A percentile compares a stretch with the other conserved stretches of the same genome.
These are phyloP conservation scores for Metopia argyrocephala DNA, from an alignment of 2,888 invertebrate genomes.

Conservation along the genomic window DNA sequence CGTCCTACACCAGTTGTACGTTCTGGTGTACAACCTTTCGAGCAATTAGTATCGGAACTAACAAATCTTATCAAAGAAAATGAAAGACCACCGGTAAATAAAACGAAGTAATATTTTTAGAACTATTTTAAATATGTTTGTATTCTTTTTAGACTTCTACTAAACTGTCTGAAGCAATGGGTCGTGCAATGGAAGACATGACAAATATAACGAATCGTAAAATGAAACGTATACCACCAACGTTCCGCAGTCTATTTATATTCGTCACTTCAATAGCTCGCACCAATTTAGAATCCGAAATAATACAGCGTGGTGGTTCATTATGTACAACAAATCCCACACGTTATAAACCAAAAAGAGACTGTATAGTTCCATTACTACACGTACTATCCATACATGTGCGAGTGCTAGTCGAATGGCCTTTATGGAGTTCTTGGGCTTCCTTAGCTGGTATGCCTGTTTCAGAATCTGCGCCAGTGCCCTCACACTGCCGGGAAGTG, in stretches of 20 bases:
- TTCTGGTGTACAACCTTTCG: slow-evolving; percentile 79
- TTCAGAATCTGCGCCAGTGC: slow-evolving; percentile 74
- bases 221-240: slow-evolving; percentile 83
- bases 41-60: slow-evolving; percentile 78
- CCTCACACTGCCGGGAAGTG: slow-evolving; percentile 77
- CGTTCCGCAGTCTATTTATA: slow-evolving; percentile 88
- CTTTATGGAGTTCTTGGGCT: slow-evolving; percentile 80
- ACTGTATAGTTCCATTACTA: slow-evolving; percentile 91
- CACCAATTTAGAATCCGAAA: slow-evolving; percentile 94
- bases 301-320: slow-evolving; percentile 93
- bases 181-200: slow-evolving; percentile 96
- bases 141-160: slow-evolving; percentile 81
- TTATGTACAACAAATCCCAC: slow-evolving; percentile 82
- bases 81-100: slow-evolving; percentile 83
- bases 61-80: slow-evolving; percentile 84
- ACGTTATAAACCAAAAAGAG: slow-evolving; percentile 86
- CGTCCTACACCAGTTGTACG: slow-evolving; percentile 83
- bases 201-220: slow-evolving; percentile 91
- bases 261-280: slow-evolving; percentile 94
- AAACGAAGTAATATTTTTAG: neutral
- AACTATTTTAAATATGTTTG: neutral
- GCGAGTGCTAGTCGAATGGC: slow-evolving; percentile 84
- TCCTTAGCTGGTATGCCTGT: slow-evolving; percentile 77
- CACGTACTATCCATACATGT: slow-evolving; percentile 93
- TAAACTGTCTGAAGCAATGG: slow-evolving; percentile 91